Evolutionary conservation across 2,888 invertebrate species (phyloP).

Genomic region (Thymelicus lineola): DNA sequence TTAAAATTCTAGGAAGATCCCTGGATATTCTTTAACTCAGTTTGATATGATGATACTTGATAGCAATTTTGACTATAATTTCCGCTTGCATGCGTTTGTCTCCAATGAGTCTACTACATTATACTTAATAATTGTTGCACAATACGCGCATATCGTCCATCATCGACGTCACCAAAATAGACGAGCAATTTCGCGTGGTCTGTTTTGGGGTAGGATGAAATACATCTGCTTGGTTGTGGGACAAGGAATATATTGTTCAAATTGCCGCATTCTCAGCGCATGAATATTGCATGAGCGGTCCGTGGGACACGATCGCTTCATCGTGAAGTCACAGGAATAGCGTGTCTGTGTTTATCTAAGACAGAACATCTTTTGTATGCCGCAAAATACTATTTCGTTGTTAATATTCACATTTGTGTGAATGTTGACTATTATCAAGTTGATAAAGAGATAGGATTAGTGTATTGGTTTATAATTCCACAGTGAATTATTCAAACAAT

Average conservation of each 20-base stretch:
- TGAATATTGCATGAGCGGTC: slow-evolving; percentile 75
- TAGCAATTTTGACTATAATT: too few species aligned
- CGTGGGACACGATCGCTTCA: slow-evolving; percentile 68
- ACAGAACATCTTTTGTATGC: slow-evolving; percentile 48
- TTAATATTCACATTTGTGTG: slow-evolving; percentile 6
- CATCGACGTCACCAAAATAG: slow-evolving; percentile 20
- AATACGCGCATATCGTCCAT: slow-evolving; percentile 26
- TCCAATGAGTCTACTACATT: too few species aligned
- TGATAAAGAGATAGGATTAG: background rate
- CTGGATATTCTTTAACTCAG: too few species aligned
- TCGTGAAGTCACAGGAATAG: slow-evolving; percentile 59
- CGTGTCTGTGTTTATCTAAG: slow-evolving; percentile 64
- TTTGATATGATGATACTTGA: too few species aligned
- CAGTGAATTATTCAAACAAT: too few species aligned
- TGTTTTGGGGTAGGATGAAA: slow-evolving; percentile 46
- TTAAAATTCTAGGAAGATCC: too few species aligned
- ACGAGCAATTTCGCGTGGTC: slow-evolving; percentile 46
- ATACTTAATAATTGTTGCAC: background rate
- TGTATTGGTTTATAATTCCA: too few species aligned
- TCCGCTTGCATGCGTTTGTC: too few species aligned
- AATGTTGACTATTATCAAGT: background rate
- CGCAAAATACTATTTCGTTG: slow-evolving; percentile 13
- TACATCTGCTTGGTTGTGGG: slow-evolving; percentile 45
- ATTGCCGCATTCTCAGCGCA: slow-evolving; percentile 69
- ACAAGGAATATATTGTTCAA: slow-evolving; percentile 65